A percentile compares a stretch with the other conserved stretches of the same genome.
These are phyloP conservation scores for Oopsacas minuta DNA, from an alignment of 37 sponge, comb jelly and placozoan genomes.

Conservation along the genomic window DNA sequence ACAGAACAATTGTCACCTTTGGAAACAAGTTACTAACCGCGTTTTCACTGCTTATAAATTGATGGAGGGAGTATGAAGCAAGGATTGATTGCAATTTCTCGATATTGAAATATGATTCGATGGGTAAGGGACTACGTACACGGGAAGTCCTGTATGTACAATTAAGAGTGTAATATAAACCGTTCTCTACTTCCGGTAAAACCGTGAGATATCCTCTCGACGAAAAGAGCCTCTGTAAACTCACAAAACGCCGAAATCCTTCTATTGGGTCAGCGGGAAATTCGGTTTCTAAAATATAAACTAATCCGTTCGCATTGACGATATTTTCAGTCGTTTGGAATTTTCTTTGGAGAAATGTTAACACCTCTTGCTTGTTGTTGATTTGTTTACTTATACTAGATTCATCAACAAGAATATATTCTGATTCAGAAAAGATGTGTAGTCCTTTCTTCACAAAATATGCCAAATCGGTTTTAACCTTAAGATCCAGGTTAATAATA, in stretches of 20 bases:
- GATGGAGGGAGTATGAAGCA: not conserved
- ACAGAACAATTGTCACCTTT: not conserved
- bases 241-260: not conserved
- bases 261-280: not conserved
- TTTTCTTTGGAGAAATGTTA: too few relatives aligned
- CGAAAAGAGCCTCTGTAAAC: not conserved
- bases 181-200: not conserved
- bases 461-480: too few relatives aligned
- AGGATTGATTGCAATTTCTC: not conserved
- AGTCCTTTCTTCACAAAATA: too few relatives aligned
- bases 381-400: too few relatives aligned
- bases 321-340: slow-evolving; percentile 7
- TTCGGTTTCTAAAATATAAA: not conserved
- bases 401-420: too few relatives aligned
- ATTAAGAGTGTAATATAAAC: not conserved
- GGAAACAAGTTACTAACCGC: not conserved
- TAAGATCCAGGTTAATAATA: too few relatives aligned
- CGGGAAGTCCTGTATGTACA: not conserved
- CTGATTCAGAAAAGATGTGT: too few relatives aligned
- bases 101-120: not conserved
- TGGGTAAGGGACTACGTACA: not conserved
- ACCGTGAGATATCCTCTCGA: not conserved
- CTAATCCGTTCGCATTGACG: not conserved
- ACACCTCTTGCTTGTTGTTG: too few relatives aligned
- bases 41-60: not conserved